Evolutionary conservation across 2,888 invertebrate species (phyloP).

Genomic region (Meghimatium bilineatum): DNA sequence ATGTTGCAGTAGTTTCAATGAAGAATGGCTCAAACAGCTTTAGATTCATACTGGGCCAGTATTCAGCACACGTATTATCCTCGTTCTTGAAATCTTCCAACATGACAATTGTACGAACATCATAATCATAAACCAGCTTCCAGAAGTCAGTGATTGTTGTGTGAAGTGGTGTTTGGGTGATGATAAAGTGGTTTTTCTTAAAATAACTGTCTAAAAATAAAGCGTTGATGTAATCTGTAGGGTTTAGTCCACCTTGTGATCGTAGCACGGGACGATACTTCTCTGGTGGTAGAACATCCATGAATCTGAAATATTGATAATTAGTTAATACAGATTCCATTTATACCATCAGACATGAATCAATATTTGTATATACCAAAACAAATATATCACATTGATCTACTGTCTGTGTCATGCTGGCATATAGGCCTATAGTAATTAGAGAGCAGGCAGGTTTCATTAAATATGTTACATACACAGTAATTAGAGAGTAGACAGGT

Average conservation of each 20-base stretch:
- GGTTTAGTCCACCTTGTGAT: slow-evolving; percentile 61
- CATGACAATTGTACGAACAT: slow-evolving; percentile 72
- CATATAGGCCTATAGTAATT: no score
- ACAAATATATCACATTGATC: no score
- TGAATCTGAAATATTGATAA: slow-evolving; percentile 32
- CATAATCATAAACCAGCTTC: slow-evolving; percentile 74
- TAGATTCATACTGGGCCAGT: slow-evolving; percentile 69
- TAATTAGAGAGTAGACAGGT: no score
- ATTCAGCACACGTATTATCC: slow-evolving; percentile 73
- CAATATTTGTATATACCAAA: no score
- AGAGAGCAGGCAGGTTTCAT: no score
- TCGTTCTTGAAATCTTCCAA: slow-evolving; percentile 70
- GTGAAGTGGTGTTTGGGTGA: slow-evolving; percentile 75
- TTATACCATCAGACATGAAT: no score
- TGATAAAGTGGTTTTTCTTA: slow-evolving; percentile 66
- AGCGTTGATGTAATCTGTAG: slow-evolving; percentile 75
- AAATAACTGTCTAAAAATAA: slow-evolving; percentile 72
- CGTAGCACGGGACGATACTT: slow-evolving; percentile 60
- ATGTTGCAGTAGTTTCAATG: slow-evolving; percentile 63
- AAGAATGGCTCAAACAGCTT: slow-evolving; percentile 71
- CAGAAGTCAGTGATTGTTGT: slow-evolving; percentile 76
- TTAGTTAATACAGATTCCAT: no score
- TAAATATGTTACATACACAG: no score
- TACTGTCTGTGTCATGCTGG: no score
- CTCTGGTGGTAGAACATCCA: slow-evolving; percentile 69